Percentiles rank a stretch among this genome's conserved stretches.
These are phyloP conservation scores for Hippopotamus amphibius DNA, from an alignment of 2,113 vertebrate genomes.

Conservation along the genomic window DNA sequence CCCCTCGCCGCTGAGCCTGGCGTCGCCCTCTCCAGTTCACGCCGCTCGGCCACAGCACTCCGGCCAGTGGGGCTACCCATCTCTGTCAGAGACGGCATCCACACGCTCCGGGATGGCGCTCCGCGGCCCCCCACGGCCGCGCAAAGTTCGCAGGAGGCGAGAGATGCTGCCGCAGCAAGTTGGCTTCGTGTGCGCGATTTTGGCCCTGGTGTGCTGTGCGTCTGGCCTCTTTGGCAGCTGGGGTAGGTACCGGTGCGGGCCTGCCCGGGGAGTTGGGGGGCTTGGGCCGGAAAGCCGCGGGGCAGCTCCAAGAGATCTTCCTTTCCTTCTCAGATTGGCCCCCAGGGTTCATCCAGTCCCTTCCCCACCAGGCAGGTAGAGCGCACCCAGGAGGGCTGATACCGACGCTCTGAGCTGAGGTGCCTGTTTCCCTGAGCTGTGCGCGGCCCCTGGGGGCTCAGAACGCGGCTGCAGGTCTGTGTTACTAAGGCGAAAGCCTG, in stretches of 20 bases:
- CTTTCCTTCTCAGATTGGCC: neutral
- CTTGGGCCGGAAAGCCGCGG: neutral
- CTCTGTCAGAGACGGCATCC: neutral
- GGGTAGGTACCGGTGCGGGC: constrained; percentile 89
- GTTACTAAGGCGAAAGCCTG: constrained; percentile 35
- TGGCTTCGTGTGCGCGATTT: constrained; percentile 94
- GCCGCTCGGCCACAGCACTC: neutral
- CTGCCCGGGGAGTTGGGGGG: neutral
- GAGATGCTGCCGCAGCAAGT: constrained; percentile 96
- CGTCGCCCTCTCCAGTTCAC: neutral
- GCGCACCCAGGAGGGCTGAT: neutral
- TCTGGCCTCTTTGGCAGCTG: constrained; percentile 90
- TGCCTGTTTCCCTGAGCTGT: neutral
- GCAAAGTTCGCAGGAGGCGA: constrained; percentile 95
- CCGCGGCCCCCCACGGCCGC: constrained; percentile 81
- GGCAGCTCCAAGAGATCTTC: neutral
- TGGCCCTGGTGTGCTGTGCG: constrained; percentile 93
- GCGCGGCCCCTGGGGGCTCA: constrained; percentile 22
- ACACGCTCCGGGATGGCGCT: constrained; percentile 69
- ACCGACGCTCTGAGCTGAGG: neutral
- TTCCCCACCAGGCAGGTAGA: neutral
- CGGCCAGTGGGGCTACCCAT: neutral
- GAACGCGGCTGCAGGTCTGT: constrained; percentile 3
- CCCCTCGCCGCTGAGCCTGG: constrained; percentile 56
- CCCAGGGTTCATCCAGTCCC: neutral